Base-by-base conservation (phyloP, 2,888 invertebrate species). In the Caenorhabditis sp. region DNA sequence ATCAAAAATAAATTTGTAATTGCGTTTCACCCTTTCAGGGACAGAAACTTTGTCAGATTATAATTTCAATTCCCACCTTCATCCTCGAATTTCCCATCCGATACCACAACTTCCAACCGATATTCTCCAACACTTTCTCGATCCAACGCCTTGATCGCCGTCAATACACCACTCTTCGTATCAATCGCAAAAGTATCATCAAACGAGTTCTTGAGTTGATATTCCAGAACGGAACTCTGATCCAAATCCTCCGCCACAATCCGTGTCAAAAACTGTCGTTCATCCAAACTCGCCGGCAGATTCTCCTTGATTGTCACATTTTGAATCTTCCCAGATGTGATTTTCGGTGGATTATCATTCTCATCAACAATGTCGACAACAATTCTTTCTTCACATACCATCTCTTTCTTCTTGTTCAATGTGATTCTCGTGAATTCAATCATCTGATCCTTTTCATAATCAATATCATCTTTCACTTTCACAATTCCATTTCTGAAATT, bases 121-220 rank as follows among this genome's bases (percentile, higher is more conserved):
- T 77, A 84, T 10, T 64, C 56, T 4, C 57, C 91, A 84, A 93
- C 92, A 3, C 92, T 91, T 89, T 97, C 97, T 27, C 96, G 91
- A 89, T 97, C 97, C 63, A 97, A 90, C 84, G 93, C 92, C 0
- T 94, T 93, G 73, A 94, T 93, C 0, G 95, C 92, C 88, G 93
- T 92, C 10, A 97, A 90, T 82, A 94, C 94, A 0, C 96, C 96
- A 1, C 93, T 93, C 87, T 92, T 92, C 25, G 93, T 91, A 88
- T 96, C 94, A 64, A 97, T 92, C 10, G 93, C 92, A 89, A 96
- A 95, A 12, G 58, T 65, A 17, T 63, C 75, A 20, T 70, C 53
- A 53, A 65, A 52, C 82, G 93, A 92, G 60, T 67, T 26, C 1
- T 36, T n/a, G 21, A 72, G 27, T 52, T 21, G 21, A 52, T 57